Conservation (phyloP, 2,888 invertebrate genomes). For the Achlya flavicornis region DNA sequence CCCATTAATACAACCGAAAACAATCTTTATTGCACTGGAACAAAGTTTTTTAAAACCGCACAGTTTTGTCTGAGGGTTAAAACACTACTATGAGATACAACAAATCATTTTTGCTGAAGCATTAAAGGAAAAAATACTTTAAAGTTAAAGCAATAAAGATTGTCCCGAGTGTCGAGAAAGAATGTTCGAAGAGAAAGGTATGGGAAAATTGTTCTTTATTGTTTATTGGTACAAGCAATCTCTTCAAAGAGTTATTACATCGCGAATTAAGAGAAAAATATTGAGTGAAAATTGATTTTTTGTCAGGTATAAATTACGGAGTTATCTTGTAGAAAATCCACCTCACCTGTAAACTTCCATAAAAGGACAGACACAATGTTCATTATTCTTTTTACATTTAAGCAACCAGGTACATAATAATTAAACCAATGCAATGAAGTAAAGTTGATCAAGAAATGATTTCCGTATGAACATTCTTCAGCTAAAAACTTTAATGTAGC, state of each 20-base stretch:
- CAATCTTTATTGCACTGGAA: conserved; percentile 28
- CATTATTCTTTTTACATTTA: neutral
- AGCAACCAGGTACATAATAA: too few relatives aligned
- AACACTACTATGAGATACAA: conserved; percentile 51
- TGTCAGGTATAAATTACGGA: conserved; percentile 11
- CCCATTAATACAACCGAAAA: conserved; percentile 25
- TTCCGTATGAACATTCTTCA: too few relatives aligned
- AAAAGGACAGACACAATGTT: conserved; percentile 12
- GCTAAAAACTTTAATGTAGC: too few relatives aligned
- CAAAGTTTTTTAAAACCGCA: conserved; percentile 34
- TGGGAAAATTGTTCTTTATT: conserved; percentile 70
- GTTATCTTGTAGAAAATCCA: conserved; percentile 6
- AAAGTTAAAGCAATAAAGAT: conserved; percentile 12
- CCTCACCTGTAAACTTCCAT: neutral
- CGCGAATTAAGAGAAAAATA: conserved; percentile 61
- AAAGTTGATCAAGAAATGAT: too few relatives aligned
- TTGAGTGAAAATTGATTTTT: conserved; percentile 72
- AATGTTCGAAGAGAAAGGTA: conserved; percentile 31
- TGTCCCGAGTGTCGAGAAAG: conserved; percentile 15
- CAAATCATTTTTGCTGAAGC: conserved; percentile 35
- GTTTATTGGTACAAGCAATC: conserved; percentile 72
- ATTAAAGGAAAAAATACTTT: conserved; percentile 30
- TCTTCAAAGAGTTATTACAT: conserved; percentile 59
- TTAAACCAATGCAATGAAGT: too few relatives aligned
- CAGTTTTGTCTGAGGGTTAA: conserved; percentile 45